Evolutionary conservation across 2,113 vertebrate genomes (phyloP).

Genomic region (Myrmophylax atrothorax): DNA sequence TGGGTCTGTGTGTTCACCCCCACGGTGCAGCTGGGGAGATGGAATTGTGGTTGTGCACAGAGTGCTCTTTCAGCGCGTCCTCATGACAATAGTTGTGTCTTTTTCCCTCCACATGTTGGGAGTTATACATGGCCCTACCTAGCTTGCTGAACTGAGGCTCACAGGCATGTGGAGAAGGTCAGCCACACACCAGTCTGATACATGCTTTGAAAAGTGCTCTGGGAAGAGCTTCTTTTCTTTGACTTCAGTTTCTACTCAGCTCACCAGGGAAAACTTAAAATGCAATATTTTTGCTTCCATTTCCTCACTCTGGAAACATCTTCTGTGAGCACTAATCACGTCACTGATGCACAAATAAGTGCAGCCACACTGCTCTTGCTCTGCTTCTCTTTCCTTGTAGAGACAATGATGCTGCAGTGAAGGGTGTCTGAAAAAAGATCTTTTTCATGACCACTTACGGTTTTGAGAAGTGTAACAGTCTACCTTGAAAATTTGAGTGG

Average conservation of each 20-base stretch:
- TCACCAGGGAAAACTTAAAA: not conserved
- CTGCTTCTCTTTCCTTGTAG: not conserved
- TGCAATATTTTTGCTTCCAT: not conserved
- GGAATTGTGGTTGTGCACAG: rapidly evolving
- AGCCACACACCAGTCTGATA: not conserved
- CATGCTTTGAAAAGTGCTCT: not conserved
- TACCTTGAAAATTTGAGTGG: not conserved
- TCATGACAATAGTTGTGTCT: not conserved
- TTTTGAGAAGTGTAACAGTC: not conserved
- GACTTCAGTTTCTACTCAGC: not conserved
- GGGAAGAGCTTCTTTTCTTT: not conserved
- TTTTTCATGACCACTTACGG: not conserved
- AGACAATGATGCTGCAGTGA: not conserved
- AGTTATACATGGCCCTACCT: not conserved
- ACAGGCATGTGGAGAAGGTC: not conserved
- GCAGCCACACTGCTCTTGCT: not conserved
- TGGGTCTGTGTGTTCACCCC: not conserved
- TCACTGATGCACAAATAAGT: not conserved
- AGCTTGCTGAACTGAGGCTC: not conserved
- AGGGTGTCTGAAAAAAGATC: not conserved
- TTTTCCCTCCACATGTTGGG: not conserved
- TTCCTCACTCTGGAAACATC: not conserved
- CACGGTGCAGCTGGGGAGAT: rapidly evolving
- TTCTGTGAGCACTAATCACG: not conserved
- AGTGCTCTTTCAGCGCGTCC: rapidly evolving